Evolutionary conservation across 2,113 vertebrate species (phyloP).

Genomic region (Neogale vison): DNA sequence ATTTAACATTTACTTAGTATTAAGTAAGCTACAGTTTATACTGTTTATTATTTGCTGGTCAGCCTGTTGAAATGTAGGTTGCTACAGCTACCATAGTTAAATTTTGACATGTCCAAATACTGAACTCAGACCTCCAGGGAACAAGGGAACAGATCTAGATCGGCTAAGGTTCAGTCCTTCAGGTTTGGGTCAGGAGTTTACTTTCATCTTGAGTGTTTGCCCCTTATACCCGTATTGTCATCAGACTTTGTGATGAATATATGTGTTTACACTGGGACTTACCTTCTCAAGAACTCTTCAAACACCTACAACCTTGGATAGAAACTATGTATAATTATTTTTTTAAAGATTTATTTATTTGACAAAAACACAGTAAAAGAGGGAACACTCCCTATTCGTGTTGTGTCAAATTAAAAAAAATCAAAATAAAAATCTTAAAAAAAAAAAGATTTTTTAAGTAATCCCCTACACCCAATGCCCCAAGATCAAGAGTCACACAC

Average conservation of each 20-base stretch:
- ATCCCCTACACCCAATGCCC: background rate
- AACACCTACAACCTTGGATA: background rate
- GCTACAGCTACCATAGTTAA: background rate
- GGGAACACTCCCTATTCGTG: background rate
- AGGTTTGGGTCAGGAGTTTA: background rate
- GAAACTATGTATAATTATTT: background rate
- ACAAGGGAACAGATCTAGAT: background rate
- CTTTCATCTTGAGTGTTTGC: background rate
- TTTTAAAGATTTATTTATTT: too few species aligned
- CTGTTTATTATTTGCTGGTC: background rate
- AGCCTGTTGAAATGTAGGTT: too few species aligned
- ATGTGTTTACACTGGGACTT: background rate
- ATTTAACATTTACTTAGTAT: background rate
- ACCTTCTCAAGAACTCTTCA: background rate
- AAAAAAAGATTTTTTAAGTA: background rate
- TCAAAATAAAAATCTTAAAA: too few species aligned
- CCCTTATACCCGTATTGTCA: background rate
- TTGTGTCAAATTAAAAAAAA: too few species aligned
- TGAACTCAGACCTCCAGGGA: background rate
- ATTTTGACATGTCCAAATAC: background rate
- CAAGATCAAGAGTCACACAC: background rate
- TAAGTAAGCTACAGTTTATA: background rate
- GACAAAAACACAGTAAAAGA: too few species aligned
- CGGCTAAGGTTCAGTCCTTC: background rate
- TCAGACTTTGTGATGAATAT: background rate